Percentiles rank a stretch among this genome's conserved stretches.
phyloP scores from a whole-genome alignment of 2,888 invertebrate species.

The Eupithecia inturbata region DNA sequence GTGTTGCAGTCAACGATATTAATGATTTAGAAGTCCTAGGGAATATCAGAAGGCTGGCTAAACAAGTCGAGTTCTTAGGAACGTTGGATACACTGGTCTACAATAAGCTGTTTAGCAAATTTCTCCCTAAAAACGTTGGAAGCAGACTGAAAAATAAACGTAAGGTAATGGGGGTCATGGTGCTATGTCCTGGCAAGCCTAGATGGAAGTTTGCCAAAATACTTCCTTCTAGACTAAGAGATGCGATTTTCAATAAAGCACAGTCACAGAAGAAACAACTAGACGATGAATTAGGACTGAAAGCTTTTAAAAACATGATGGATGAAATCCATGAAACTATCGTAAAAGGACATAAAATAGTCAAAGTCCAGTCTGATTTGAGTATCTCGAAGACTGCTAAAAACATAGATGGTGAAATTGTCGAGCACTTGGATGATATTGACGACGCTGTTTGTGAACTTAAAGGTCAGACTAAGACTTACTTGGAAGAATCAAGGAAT shows the following conservation, averaged over 20 bases:
- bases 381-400: constrained; percentile 37
- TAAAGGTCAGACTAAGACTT: constrained; percentile 59
- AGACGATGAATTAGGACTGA: constrained; percentile 65
- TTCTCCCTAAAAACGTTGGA: constrained; percentile 66
- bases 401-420: constrained; percentile 60
- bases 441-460: constrained; percentile 64
- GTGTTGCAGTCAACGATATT: constrained; percentile 85
- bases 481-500: constrained; percentile 57
- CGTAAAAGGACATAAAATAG: constrained; percentile 51
- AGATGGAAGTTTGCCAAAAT: constrained; percentile 58
- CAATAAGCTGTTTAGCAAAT: constrained; percentile 68
- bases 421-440: constrained; percentile 63
- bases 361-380: constrained; percentile 43
- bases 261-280: constrained; percentile 68
- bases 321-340: constrained; percentile 71
- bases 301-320: constrained; percentile 63
- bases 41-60: constrained; percentile 80
- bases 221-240: constrained; percentile 68
- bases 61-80: constrained; percentile 83
- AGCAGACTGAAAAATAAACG: constrained; percentile 68
- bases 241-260: constrained; percentile 74
- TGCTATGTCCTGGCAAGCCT: constrained; percentile 74
- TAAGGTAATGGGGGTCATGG: constrained; percentile 63
- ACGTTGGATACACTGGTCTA: constrained; percentile 81
- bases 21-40: constrained; percentile 83